Percentiles rank a stretch among this genome's conserved stretches.
Evolutionary conservation across 2,113 vertebrate genomes (phyloP).

Genomic region (Platysteira castanea): DNA sequence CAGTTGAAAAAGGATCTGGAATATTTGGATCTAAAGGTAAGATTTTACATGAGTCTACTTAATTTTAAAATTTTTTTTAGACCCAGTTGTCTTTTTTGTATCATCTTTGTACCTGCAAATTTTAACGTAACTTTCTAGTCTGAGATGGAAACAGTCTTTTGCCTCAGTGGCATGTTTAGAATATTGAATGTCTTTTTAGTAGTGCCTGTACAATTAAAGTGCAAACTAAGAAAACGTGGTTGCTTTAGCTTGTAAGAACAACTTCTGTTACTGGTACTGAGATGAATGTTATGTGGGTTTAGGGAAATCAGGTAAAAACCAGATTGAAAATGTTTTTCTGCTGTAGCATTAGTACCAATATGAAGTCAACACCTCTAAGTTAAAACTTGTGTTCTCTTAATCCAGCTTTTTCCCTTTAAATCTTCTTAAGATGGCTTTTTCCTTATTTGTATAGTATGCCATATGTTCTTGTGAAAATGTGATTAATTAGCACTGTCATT

Average conservation of each 20-base stretch:
- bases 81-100: background rate
- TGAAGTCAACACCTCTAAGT: background rate
- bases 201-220: background rate
- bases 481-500: background rate
- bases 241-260: background rate
- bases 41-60: slow-evolving; percentile 21
- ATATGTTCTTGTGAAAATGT: background rate
- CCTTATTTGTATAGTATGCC: background rate
- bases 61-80: background rate
- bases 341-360: background rate
- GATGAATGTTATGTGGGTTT: background rate
- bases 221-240: background rate
- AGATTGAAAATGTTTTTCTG: background rate
- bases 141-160: background rate
- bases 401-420: background rate
- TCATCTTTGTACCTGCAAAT: background rate
- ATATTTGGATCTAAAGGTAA: slow-evolving; percentile 98
- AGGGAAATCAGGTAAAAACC: background rate
- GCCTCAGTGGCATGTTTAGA: background rate
- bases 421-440: background rate
- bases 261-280: background rate
- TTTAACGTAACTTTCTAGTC: background rate
- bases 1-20: slow-evolving; percentile 99
- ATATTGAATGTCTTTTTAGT: background rate
- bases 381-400: background rate